Conservation (phyloP, 2,888 invertebrate species). For the Apodemia zela region DNA sequence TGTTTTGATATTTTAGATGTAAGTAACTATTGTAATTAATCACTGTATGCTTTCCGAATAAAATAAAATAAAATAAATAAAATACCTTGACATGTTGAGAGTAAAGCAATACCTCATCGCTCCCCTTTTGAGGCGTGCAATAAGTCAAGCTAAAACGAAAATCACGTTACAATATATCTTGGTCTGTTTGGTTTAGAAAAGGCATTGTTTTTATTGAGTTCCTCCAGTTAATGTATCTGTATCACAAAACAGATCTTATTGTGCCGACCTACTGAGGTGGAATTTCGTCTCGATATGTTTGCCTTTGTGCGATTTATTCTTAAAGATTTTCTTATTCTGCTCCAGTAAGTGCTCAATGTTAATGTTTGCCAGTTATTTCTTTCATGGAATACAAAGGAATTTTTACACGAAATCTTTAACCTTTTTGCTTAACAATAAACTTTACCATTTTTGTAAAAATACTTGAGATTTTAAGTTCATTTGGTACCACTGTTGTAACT, state of each 20-base stretch:
- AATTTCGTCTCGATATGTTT: slow-evolving; percentile 10
- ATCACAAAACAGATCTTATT: slow-evolving; percentile 12
- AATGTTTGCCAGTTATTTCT: slow-evolving; percentile 1
- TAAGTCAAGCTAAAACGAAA: too few species aligned
- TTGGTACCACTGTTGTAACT: too few species aligned
- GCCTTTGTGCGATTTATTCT: neutral
- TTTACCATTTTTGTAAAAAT: too few species aligned
- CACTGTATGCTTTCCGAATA: too few species aligned
- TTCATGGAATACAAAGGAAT: neutral
- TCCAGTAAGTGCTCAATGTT: neutral
- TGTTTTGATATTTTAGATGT: too few species aligned
- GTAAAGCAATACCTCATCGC: too few species aligned
- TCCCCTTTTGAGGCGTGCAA: too few species aligned
- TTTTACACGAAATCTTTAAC: neutral
- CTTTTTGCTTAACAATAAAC: too few species aligned
- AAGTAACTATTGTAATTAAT: too few species aligned
- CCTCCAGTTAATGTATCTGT: neutral
- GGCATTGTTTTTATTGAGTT: slow-evolving; percentile 1
- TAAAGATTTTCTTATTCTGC: neutral
- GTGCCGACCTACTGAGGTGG: neutral
- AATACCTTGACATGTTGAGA: too few species aligned
- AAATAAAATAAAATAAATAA: too few species aligned
- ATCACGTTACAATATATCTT: neutral
- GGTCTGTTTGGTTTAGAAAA: neutral
- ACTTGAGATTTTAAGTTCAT: too few species aligned